These are phyloP conservation scores for Hypsibius dujardini DNA, from an alignment of 1,140 invertebrate genomes.

Conservation along the genomic window DNA sequence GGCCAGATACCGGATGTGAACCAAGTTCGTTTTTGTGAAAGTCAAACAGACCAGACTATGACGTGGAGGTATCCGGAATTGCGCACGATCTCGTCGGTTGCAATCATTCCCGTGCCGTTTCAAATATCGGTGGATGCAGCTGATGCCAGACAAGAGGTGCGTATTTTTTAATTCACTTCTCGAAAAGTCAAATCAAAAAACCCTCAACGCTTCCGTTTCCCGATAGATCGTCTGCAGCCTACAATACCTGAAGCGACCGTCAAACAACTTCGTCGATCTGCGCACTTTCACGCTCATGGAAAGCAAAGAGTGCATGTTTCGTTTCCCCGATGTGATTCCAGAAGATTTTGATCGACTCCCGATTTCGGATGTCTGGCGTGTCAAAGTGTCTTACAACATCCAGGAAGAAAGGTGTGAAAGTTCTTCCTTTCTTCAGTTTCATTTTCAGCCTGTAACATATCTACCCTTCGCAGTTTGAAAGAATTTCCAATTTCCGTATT, in stretches of 20 bases:
- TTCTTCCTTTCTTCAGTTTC: background rate
- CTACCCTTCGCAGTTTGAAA: background rate
- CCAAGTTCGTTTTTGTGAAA: conserved; percentile 6
- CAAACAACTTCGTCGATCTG: background rate
- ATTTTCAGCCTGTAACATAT: background rate
- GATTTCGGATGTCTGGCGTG: conserved; percentile 15
- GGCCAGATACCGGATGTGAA: background rate
- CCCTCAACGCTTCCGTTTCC: background rate
- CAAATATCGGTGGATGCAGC: background rate
- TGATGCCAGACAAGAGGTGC: background rate
- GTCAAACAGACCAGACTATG: background rate
- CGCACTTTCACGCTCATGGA: conserved; percentile 13
- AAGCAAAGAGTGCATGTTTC: conserved; percentile 14
- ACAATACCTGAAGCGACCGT: conserved; percentile 10
- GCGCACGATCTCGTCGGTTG: background rate
- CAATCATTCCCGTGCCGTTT: conserved; percentile 11
- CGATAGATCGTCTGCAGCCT: background rate
- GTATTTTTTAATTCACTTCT: background rate
- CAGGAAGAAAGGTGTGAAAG: conserved; percentile 2
- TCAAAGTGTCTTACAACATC: background rate
- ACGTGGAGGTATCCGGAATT: conserved; percentile 4
- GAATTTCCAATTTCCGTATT: background rate
- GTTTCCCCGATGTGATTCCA: background rate
- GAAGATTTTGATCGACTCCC: conserved; percentile 15
- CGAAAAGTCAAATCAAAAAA: conserved; percentile 6